Conservation (phyloP, 1,140 invertebrate genomes). For the Trachymyrmex cornetzi region DNA sequence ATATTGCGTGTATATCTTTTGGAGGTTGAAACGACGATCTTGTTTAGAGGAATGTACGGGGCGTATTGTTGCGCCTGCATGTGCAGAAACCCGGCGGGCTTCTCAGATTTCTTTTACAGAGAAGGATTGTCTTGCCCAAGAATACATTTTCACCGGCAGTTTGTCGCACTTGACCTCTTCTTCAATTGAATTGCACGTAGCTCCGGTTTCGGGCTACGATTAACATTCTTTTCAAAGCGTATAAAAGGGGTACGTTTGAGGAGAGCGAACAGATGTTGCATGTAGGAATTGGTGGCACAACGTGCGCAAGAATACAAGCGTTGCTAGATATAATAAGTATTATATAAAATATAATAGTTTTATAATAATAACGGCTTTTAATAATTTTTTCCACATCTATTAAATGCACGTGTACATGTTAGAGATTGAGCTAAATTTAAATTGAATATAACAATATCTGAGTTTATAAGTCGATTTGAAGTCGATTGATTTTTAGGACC, state of each 20-base stretch:
- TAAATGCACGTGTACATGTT: background rate
- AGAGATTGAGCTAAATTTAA: background rate
- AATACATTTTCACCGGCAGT: conserved; percentile 9
- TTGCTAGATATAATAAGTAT: background rate
- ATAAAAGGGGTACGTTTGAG: conserved; percentile 48
- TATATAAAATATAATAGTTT: background rate
- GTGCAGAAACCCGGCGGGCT: conserved; percentile 29
- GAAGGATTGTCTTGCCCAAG: background rate
- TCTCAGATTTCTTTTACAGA: conserved; percentile 57
- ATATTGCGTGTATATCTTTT: background rate
- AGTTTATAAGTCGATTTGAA: no score
- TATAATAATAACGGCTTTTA: background rate
- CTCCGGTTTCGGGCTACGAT: conserved; percentile 66
- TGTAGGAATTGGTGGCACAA: conserved; percentile 24
- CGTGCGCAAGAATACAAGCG: background rate
- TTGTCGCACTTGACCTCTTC: conserved; percentile 41
- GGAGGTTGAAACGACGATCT: background rate
- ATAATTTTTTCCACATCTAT: background rate
- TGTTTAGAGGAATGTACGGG: conserved; percentile 36
- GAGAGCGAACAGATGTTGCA: background rate
- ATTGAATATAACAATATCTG: background rate
- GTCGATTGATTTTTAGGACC: no score
- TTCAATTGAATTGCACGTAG: conserved; percentile 68
- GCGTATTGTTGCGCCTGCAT: conserved; percentile 70
- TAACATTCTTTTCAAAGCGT: conserved; percentile 59